Evolutionary conservation across 2,797 vertebrate genomes (phyloP), one percentile per base, ranked within the genome.

Genomic region (Xiphophorus birchmanni): DNA sequence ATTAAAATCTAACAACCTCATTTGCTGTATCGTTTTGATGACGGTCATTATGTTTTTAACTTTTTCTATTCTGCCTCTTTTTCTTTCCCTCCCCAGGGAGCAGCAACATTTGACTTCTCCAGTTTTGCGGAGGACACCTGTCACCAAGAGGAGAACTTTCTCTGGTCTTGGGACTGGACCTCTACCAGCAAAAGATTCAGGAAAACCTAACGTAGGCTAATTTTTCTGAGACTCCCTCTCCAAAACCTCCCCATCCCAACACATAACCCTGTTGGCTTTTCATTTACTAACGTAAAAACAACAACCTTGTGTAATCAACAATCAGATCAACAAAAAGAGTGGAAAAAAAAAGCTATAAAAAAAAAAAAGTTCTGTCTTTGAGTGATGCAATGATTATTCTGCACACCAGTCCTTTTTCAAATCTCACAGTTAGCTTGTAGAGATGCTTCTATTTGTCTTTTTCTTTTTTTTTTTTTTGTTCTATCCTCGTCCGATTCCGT

Each of bases 21-120:
- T 42, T 23, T 69, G 37, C 37, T 69, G 35, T 23, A 40, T 69
- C 10, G 23, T 23, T 65, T 42, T 69, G 11, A 69, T 2, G 3
- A 26, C 3, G 18, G 3, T 69, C 2, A 21, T 40, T 40, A 1
- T 44, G 4, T 29, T 71, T 44, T n/a, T 5, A 26, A n/a, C 69
- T 17, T 1, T 72, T n/a, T 45, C 35, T 29, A n/a, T 47, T 50
- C 79, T 6, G 26, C 37, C 26, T 78, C 63, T 37, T 44, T 63
- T 81, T 37, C 2, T 48, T 5, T 0, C 11, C 21, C 2, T 80
- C 56, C 84, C n/a, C 90, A 99, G 99, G 97, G 96, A 96, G 97
- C 97, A 96, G 97, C 97, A 97, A 97, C 97, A 95, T 98, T 94
- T 97, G 97, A 99, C 93, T 95, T 95, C 84, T 96, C 96, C 93